Percentiles rank a stretch among this genome's conserved stretches.
Conservation (phyloP, 2,797 vertebrate species). For the Tenualosa thibaudeaui region DNA sequence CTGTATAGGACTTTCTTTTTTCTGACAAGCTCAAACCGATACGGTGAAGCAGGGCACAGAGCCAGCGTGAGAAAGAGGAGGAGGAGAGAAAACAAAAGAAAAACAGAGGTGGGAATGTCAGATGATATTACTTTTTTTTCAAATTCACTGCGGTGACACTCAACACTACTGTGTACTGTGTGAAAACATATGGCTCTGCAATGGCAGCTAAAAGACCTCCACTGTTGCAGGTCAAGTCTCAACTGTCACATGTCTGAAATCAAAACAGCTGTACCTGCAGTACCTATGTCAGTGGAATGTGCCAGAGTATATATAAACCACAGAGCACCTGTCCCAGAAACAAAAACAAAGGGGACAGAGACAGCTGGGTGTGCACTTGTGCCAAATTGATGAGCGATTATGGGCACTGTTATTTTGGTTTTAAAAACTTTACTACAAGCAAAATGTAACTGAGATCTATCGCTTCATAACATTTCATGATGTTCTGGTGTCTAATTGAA, state of each 20-base stretch:
- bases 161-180: constrained; percentile 28
- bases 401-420: neutral
- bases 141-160: constrained; percentile 27
- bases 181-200: constrained; percentile 26
- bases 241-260: constrained; percentile 5
- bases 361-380: neutral
- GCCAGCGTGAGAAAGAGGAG: neutral
- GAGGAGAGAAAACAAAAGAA: neutral
- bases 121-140: neutral
- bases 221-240: constrained; percentile 19
- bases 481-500: neutral
- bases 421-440: neutral
- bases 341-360: neutral
- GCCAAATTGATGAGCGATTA: neutral
- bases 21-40: neutral
- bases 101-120: constrained; percentile 14
- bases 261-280: constrained; percentile 1
- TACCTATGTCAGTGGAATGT: constrained; percentile 1
- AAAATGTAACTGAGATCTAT: neutral
- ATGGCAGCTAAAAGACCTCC: neutral
- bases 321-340: neutral
- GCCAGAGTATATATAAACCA: neutral
- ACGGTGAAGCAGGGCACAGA: neutral
- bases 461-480: neutral
- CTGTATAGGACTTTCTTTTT: neutral